Base-by-base conservation (phyloP, 2,888 invertebrate genomes). In the Tinea trinotella region DNA sequence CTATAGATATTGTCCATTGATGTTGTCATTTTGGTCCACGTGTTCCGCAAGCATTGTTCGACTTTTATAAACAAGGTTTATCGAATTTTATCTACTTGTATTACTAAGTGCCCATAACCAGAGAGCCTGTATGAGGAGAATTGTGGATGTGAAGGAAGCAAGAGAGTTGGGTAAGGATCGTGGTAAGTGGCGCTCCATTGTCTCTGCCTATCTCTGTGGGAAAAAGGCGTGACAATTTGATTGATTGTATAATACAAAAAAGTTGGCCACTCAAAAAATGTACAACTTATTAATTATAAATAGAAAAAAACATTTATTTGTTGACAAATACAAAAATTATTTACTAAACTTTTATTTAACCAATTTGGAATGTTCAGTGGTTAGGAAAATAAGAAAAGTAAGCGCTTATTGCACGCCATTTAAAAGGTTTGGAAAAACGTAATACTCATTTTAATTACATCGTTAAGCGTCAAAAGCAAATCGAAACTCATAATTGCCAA, bases 301-400 rank as follows among this genome's bases (percentile, higher is more conserved):
- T n/a, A n/a, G n/a, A n/a, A 30, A 30, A 30, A 4, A 4, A 30
- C 7, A 30, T 30, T 30, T 7, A 22, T 5, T 22, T 22, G 22
- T 22, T 30, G 30, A 30, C 40, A 40, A 15, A 40, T 6, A 40
- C 15, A 15, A 12, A 40, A 40, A 40, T 40, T 40, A n/a, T n/a
- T n/a, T n/a, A n/a, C 24, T 9, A 40, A 40, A 15, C 7, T 46
- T 36, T 7, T n/a, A 36, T 36, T 36, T 36, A 36, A 36, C 3
- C 17, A n/a, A 46, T 46, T 17, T 15, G 9, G 10, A 17, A 5
- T 18, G 46, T 19, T 19, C 46, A 46, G 17, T 46, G 46, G 15
- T 2, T 46, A 46, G 46, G 46, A 46, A 46, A 46, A 46, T 46
- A 46, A 19, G 46, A 19, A 46, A 46, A 46, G 19, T 19, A 40